Conservation (phyloP, 2,888 invertebrate species). For the Drosophila prostipennis region DNA sequence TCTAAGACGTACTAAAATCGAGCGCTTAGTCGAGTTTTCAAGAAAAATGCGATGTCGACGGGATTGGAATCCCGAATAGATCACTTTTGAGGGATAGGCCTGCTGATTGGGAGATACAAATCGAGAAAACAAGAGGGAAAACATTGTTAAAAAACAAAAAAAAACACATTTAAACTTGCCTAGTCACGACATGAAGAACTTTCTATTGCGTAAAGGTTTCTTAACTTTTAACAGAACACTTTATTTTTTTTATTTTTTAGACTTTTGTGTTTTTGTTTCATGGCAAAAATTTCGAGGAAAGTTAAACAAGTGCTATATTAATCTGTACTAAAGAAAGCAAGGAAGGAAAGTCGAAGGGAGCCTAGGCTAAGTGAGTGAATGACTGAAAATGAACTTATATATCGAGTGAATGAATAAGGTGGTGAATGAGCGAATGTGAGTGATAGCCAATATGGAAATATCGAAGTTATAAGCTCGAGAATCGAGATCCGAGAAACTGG, state of each 20-base stretch:
- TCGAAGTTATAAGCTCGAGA: constrained; percentile 8
- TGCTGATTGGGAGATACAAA: background rate
- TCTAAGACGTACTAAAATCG: constrained; percentile 40
- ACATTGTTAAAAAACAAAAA: constrained; percentile 28
- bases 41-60: constrained; percentile 31
- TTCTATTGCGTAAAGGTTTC: constrained; percentile 61
- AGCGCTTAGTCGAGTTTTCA: constrained; percentile 52
- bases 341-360: constrained; percentile 22
- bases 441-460: constrained; percentile 34
- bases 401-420: background rate
- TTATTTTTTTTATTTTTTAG: constrained; percentile 37
- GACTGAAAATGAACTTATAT: constrained; percentile 15
- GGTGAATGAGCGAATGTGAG: constrained; percentile 14
- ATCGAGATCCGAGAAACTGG: constrained; percentile 12
- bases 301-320: constrained; percentile 70
- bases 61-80: background rate
- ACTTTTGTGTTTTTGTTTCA: constrained; percentile 39
- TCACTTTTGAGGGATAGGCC: constrained; percentile 16
- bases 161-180: constrained; percentile 65
- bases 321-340: constrained; percentile 63
- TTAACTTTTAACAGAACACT: constrained; percentile 7
- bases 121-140: background rate
- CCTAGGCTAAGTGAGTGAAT: constrained; percentile 49
- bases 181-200: constrained; percentile 78
- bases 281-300: constrained; percentile 46